A percentile compares a stretch with the other conserved stretches of the same genome.
These are phyloP conservation scores for Gadopsis bispinosus DNA, from an alignment of 2,797 vertebrate genomes.

Conservation along the genomic window DNA sequence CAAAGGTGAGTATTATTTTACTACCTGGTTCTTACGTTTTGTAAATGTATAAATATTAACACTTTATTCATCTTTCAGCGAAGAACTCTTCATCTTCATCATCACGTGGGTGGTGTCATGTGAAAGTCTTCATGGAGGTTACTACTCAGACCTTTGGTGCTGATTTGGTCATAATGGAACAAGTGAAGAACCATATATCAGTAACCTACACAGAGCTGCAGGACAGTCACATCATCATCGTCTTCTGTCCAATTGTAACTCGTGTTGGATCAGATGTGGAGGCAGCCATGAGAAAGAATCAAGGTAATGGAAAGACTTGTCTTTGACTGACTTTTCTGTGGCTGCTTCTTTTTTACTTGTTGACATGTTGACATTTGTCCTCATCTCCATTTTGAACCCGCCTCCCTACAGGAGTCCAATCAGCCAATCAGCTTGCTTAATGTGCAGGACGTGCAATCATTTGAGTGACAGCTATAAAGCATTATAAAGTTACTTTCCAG, in stretches of 20 bases:
- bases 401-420: background rate
- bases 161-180: background rate
- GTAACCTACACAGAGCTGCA: background rate
- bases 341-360: too few species aligned
- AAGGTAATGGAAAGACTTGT: conserved; percentile 25
- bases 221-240: conserved; percentile 18
- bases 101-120: background rate
- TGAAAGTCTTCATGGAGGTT: background rate
- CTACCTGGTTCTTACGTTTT: too few species aligned
- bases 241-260: conserved; percentile 36
- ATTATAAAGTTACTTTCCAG: background rate
- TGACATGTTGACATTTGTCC: too few species aligned
- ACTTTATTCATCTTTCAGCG: background rate
- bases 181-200: background rate
- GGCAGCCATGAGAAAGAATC: background rate
- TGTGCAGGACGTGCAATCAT: background rate
- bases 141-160: background rate
- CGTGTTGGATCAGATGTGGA: conserved; percentile 17
- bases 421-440: background rate
- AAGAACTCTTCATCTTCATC: background rate
- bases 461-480: too few species aligned
- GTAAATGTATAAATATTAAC: too few species aligned
- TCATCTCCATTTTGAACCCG: too few species aligned
- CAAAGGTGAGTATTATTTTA: too few species aligned
- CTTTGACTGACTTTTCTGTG: background rate